Evolutionary conservation across 1,140 invertebrate species (phyloP).

Genomic region (Lepidurus arcticus): DNA sequence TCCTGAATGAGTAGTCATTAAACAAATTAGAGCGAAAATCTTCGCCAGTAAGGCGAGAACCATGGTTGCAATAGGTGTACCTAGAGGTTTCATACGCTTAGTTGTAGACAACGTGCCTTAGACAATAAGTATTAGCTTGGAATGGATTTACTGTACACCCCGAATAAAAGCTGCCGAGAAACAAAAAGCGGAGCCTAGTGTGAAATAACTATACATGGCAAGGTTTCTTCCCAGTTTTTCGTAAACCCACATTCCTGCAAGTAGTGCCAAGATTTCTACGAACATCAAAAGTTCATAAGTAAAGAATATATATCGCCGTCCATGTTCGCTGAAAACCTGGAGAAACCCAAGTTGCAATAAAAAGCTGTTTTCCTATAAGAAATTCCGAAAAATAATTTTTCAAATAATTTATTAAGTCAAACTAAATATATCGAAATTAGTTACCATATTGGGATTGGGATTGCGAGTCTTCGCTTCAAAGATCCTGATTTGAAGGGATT

Average conservation of each 20-base stretch:
- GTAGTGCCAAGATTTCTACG: conserved; percentile 33
- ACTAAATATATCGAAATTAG: background rate
- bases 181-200: background rate
- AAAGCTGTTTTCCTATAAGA: conserved; percentile 26
- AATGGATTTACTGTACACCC: background rate
- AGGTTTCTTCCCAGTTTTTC: conserved; percentile 32
- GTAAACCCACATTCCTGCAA: conserved; percentile 30
- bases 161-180: background rate
- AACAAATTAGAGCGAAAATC: conserved; percentile 44
- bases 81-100: background rate
- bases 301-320: conserved; percentile 26
- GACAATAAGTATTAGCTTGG: too few species aligned
- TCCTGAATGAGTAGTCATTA: conserved; percentile 42
- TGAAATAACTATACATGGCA: background rate
- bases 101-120: too few species aligned
- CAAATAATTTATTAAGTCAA: too few species aligned
- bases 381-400: background rate
- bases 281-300: conserved; percentile 35
- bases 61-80: background rate
- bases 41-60: conserved; percentile 45
- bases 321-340: conserved; percentile 29
- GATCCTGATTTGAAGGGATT: conserved; percentile 27
- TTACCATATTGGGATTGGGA: conserved; percentile 34
- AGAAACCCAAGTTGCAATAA: conserved; percentile 33
- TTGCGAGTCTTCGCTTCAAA: conserved; percentile 23